Conservation (phyloP, 2,888 invertebrate genomes). For the Ditula angustiorana region DNA sequence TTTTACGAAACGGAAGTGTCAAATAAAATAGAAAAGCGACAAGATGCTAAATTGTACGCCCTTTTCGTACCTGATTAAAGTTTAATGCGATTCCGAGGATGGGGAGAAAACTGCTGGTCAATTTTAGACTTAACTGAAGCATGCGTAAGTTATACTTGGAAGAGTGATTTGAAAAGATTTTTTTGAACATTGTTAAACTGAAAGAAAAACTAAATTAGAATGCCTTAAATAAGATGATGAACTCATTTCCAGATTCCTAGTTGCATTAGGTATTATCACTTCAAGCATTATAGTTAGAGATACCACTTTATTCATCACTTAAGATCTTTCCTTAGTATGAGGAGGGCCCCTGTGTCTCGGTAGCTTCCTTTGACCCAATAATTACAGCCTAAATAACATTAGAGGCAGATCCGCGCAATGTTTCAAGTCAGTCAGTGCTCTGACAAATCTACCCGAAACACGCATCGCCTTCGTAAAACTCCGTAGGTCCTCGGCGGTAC, state of each 20-base stretch:
- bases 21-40: background rate
- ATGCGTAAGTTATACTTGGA: background rate
- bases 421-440: constrained; percentile 23
- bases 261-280: background rate
- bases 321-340: background rate
- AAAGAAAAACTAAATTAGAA: background rate
- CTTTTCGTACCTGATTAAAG: background rate
- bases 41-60: background rate
- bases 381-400: constrained; percentile 31
- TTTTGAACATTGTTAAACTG: no score
- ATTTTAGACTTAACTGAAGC: constrained; percentile 7
- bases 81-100: background rate
- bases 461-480: constrained; percentile 10
- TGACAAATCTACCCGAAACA: constrained; percentile 26
- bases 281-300: constrained; percentile 3
- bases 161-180: background rate
- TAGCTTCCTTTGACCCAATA: constrained; percentile 8
- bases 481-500: constrained; percentile 41
- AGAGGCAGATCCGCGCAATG: constrained; percentile 22
- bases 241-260: background rate
- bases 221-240: no score
- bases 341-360: background rate
- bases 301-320: constrained; percentile 6
- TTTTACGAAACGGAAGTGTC: background rate
- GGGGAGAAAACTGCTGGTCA: background rate